Base-by-base conservation (phyloP, 1,140 invertebrate genomes). In the Triops longicaudatus region DNA sequence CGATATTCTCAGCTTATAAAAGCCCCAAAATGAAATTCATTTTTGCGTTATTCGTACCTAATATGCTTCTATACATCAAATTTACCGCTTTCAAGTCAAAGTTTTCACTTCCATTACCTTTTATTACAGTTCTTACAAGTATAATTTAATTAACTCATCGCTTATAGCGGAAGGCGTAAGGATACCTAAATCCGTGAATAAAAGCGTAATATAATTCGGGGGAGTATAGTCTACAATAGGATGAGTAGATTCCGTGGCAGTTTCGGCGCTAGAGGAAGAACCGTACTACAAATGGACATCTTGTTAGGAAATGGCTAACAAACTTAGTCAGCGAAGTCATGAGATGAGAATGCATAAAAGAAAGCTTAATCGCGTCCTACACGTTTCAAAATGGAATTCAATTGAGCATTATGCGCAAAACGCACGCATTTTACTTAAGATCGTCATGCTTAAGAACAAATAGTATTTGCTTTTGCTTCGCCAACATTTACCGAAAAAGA, bases 211-310 rank as follows among this genome's bases (percentile, higher is more conserved):
- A 81, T 93, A 98, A 4, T 90, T 87, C 0, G 97, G 97, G 2
- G 96, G 96, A 1, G 97, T 99, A 82, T 98, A 99, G 84, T 99
- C 98, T 0, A 98, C 94, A 26, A 94, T 82, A 0, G 97, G 96
- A 84, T 97, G 92, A 63, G 50, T 63, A 22, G 50, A 63, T 63
- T 63, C 50, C 50, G 6, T 6, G n/a, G 50, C 50, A 63, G 50
- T 63, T 80, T 91, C 89, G 80, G 90, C 89, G 14, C 84, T 86
- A 2, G 94, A 83, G 81, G 94, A 88, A 77, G 78, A 76, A 5
- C 78, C 80, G 31, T 79, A 79, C 76, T 83, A 80, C n/a, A 73
- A 42, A 43, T n/a, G 22, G 10, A 37, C 31, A 37, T 37, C 7
- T 37, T 37, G 7, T 37, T 37, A 37, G 31, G n/a, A n/a, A n/a